Evolutionary conservation across 2,888 invertebrate genomes (phyloP), one percentile per base, ranked within the genome.

Genomic region (Diogma glabrata): DNA sequence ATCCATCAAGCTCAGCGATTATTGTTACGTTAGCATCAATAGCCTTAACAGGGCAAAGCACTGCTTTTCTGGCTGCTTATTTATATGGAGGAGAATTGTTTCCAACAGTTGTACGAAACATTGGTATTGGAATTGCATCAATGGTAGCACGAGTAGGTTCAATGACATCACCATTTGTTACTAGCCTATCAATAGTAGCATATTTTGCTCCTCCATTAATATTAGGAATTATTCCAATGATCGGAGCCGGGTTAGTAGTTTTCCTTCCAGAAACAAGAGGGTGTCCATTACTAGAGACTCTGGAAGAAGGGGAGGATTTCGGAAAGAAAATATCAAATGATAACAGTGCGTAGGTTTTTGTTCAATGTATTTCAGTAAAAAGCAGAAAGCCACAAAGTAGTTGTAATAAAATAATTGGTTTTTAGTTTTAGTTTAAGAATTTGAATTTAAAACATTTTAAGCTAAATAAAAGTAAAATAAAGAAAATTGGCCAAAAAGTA

Each of bases 11-110:
- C 8, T 76, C 75, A 74, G 66, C 74, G 33, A 74, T 76, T 56
- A 43, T 43, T 8, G 70, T 84, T 3, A 69, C 76, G 7, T 75
- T 89, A 33, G 85, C 87, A 30, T 80, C 84, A 56, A 64, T 82
- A 38, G 88, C 86, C 0, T 81, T 91, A 55, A 83, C 87, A 62
- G 87, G 89, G 12, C 81, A 87, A 67, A 84, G 87, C n/a, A 79
- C 89, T 38, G 79, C 84, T 1, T 94, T 92, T 64, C 86, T 89
- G 2, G 84, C 87, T 2, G 85, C 86, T 6, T 93, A 92, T 65
- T 76, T 93, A n/a, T 93, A 86, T 66, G 85, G 87, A 1, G 88
- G 89, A 0, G 93, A 93, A 69, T 66, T 91, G 12, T 92, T 90
- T 65, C 93, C 93, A 0, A 93, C 93, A 0, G 84, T 90, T 2